phyloP scores from a whole-genome alignment of 2,888 invertebrate genomes.

The Cephus rjabovi region DNA sequence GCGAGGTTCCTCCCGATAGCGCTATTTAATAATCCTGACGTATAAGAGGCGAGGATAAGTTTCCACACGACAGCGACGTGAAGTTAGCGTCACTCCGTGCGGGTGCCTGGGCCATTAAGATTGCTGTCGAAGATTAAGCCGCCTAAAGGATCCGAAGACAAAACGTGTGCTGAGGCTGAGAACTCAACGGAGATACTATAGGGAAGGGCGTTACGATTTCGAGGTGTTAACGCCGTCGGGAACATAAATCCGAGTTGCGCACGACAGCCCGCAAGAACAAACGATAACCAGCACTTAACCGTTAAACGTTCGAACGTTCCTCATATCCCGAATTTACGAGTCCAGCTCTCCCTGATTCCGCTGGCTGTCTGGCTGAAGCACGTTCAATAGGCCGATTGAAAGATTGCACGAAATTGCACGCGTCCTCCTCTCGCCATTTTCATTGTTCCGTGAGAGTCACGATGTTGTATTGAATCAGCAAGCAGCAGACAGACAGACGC shows the following conservation, averaged over 20 bases:
- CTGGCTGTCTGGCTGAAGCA: background rate
- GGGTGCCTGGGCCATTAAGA: background rate
- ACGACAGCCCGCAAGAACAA: constrained; percentile 23
- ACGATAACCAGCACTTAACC: constrained; percentile 31
- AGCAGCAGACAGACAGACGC: background rate
- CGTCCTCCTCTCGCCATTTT: background rate
- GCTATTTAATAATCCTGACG: background rate
- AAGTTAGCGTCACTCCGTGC: background rate
- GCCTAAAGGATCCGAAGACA: background rate
- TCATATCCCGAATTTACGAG: constrained; percentile 20
- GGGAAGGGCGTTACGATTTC: background rate
- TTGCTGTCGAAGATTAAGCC: background rate
- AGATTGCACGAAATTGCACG: constrained; percentile 37
- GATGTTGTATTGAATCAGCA: background rate
- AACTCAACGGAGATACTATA: background rate
- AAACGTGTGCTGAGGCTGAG: background rate
- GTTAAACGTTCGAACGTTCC: background rate
- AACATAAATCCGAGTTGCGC: constrained; percentile 10
- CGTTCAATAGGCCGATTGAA: constrained; percentile 30
- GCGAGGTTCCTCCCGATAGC: background rate
- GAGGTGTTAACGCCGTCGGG: background rate
- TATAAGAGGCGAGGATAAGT: background rate
- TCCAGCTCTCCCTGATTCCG: background rate
- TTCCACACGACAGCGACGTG: background rate
- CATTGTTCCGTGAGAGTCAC: background rate